Percentiles rank a stretch among this genome's conserved stretches.
phyloP scores from a whole-genome alignment of 2,113 vertebrate genomes.

The Eleginops maclovinus region DNA sequence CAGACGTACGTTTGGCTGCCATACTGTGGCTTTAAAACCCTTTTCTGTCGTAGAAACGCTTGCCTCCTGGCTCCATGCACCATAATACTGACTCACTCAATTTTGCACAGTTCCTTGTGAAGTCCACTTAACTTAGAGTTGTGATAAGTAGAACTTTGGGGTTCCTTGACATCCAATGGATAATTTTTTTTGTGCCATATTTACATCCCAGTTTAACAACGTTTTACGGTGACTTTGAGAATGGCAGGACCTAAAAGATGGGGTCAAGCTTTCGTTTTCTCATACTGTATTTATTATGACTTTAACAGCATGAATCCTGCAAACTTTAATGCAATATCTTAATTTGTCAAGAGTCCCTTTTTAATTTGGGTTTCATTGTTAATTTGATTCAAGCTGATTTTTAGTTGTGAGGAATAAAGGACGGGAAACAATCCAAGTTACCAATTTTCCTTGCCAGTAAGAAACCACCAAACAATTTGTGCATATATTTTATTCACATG shows the following conservation, averaged over 20 bases:
- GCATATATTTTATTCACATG: conserved; percentile 67
- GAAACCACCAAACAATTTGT: conserved; percentile 19
- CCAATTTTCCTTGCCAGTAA: background rate
- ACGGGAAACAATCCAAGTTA: background rate
- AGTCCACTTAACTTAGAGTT: background rate
- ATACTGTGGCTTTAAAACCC: conserved; percentile 46
- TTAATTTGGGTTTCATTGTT: background rate
- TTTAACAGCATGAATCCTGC: no score
- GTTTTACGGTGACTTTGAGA: conserved; percentile 2
- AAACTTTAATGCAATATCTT: background rate
- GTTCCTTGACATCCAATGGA: background rate
- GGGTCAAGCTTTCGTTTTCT: background rate
- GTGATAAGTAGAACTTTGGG: background rate
- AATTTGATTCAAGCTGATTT: background rate
- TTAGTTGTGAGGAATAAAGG: background rate
- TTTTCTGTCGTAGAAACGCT: conserved; percentile 17
- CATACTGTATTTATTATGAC: no score
- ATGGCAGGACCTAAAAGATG: background rate
- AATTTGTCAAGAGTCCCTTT: background rate
- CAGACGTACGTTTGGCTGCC: conserved; percentile 59
- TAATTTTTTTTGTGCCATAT: background rate
- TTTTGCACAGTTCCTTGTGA: background rate
- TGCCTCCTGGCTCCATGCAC: background rate
- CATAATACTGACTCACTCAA: background rate
- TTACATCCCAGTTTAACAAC: background rate